These are phyloP conservation scores for Hirtodrosophila histrioides DNA, from an alignment of 2,888 invertebrate genomes.

Conservation along the genomic window DNA sequence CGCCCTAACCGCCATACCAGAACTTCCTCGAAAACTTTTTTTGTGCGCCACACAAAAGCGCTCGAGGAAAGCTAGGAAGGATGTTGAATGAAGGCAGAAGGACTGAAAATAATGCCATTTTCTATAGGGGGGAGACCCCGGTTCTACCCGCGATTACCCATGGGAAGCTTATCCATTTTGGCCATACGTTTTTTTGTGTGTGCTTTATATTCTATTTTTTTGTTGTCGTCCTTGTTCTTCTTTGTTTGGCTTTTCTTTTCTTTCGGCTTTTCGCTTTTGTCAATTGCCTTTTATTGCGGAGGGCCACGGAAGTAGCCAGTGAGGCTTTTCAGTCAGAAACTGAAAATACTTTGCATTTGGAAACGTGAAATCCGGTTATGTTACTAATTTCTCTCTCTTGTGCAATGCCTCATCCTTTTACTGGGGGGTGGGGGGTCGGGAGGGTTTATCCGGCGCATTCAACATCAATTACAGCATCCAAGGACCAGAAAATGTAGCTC, in stretches of 20 bases:
- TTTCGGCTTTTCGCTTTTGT: constrained; percentile 64
- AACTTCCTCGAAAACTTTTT: constrained; percentile 13
- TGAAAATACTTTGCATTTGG: constrained; percentile 68
- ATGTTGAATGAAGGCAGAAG: constrained; percentile 34
- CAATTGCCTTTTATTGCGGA: constrained; percentile 48
- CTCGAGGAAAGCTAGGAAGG: constrained; percentile 33
- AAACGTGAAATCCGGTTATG: constrained; percentile 69
- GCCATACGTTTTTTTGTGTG: constrained; percentile 66
- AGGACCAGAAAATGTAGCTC: constrained; percentile 44
- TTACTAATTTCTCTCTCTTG: constrained; percentile 57
- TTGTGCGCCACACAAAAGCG: constrained; percentile 30
- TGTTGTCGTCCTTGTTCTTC: constrained; percentile 17
- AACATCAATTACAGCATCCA: constrained; percentile 65
- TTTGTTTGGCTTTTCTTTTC: constrained; percentile 49
- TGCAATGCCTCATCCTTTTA: constrained; percentile 13
- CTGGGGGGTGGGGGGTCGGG: background rate
- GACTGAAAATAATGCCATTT: constrained; percentile 64
- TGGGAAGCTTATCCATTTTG: constrained; percentile 73
- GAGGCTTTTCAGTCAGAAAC: constrained; percentile 23
- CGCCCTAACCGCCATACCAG: too few species aligned
- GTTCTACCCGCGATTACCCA: constrained; percentile 33
- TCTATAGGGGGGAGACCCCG: constrained; percentile 27
- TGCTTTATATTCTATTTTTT: constrained; percentile 12
- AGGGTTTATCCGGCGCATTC: constrained; percentile 19
- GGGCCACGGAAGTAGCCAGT: constrained; percentile 58